Percentiles rank a stretch among this genome's conserved stretches.
Conservation (phyloP, 2,797 vertebrate species). For the Pseudopleuronectes americanus region DNA sequence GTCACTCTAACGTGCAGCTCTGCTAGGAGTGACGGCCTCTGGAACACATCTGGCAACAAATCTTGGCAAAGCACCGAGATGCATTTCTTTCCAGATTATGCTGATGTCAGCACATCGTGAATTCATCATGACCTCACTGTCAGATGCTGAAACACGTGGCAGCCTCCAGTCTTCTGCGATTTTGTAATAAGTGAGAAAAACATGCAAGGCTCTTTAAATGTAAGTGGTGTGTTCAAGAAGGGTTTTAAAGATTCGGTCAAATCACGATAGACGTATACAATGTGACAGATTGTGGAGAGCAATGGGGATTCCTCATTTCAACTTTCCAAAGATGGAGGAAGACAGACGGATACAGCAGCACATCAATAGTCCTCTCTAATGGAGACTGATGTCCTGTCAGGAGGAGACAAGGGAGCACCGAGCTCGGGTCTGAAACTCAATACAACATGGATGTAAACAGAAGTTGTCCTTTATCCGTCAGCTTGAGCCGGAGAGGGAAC, state of each 20-base stretch:
- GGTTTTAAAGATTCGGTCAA: background rate
- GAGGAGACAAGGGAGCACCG: conserved; percentile 33
- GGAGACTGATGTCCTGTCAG: conserved; percentile 67
- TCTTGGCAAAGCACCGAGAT: conserved; percentile 43
- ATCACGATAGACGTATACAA: conserved; percentile 4
- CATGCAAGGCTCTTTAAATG: conserved; percentile 8
- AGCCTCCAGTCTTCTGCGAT: conserved; percentile 12
- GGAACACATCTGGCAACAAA: conserved; percentile 56
- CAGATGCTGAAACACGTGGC: conserved; percentile 29
- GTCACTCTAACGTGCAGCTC: conserved; percentile 12
- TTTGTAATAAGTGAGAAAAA: conserved; percentile 7
- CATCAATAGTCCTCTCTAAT: conserved; percentile 60
- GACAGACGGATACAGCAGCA: conserved; percentile 36
- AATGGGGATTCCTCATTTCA: conserved; percentile 35
- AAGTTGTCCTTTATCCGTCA: conserved; percentile 45
- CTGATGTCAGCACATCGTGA: conserved; percentile 61
- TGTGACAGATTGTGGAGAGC: conserved; percentile 22
- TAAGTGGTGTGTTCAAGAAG: background rate
- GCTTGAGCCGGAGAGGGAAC: conserved; percentile 16
- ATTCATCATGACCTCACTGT: conserved; percentile 47
- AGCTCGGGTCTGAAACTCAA: conserved; percentile 34
- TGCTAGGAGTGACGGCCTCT: conserved; percentile 38
- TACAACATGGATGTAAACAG: conserved; percentile 48
- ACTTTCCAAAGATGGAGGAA: conserved; percentile 33
- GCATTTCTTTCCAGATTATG: conserved; percentile 38